Base-by-base conservation (phyloP, 1,140 invertebrate species). In the Pomacea maculata region DNA sequence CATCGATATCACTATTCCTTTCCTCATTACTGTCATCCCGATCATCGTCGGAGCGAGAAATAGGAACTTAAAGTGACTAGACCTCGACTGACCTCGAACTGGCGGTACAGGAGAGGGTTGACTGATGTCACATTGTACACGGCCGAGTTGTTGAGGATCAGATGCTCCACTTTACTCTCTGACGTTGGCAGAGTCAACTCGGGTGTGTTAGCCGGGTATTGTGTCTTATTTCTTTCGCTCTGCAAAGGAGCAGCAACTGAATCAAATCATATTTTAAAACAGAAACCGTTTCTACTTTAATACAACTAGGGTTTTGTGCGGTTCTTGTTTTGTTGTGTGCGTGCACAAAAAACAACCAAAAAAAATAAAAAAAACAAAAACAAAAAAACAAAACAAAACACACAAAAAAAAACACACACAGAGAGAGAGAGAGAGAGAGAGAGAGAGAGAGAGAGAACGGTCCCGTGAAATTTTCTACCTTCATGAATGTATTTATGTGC, bases 401-500 rank as follows among this genome's bases (percentile, higher is more conserved):
- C 29, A 74, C n/a, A 74, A 1, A 19, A 1, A 15, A 3, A 63
- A 0, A 63, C 10, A n/a, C 9, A 21, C 45, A 61, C 57, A 17
- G 1, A 61, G 2, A 8, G 1, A 2, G 8, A 17, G 15, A 61
- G 57, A 34, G 81, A 77, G 45, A 79, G 72, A 25, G 75, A 21
- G 11, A 79, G 25, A 34, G 65, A 54, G 25, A 17, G 67, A 10
- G n/a, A 54, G 68, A 14, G 57, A 15, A 68, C n/a, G 10, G 34
- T 78, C 8, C 9, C 25, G 1, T 54, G 8, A 77, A 9, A 7
- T 75, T 55, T 0, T 61, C 57, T 85, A 88, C 87, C 77, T 77
- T 12, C 17, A 87, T 79, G 78, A 83, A 87, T 45, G 74, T 81
- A 21, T 86, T 61, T 25, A 88, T 78, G 17, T 79, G 29, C 14